These are phyloP conservation scores for Oncorhynchus gorbuscha DNA, from an alignment of 2,113 vertebrate species.

Conservation along the genomic window DNA sequence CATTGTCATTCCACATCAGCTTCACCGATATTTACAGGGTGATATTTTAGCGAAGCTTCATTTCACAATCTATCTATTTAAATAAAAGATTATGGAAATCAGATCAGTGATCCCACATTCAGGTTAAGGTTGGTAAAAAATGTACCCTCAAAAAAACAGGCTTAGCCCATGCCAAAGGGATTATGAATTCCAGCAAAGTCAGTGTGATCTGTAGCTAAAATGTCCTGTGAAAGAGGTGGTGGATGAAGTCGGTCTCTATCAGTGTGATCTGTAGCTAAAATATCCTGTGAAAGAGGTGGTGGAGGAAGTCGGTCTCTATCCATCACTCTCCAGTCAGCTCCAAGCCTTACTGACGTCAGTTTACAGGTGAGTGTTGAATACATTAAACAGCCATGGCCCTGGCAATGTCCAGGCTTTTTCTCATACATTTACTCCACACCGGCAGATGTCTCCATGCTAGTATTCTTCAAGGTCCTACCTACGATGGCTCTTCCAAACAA, in stretches of 20 bases:
- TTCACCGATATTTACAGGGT: not conserved
- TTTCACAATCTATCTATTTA: not conserved
- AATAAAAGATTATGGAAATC: not conserved
- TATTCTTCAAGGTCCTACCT: not conserved
- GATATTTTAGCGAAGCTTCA: not conserved
- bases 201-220: not conserved
- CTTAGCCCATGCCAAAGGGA: not conserved
- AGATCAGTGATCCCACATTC: not conserved
- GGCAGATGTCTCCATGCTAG: not conserved
- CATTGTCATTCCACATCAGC: not conserved
- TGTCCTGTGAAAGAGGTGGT: not conserved
- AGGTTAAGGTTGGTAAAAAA: not conserved
- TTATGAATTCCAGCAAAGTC: constrained; percentile 2
- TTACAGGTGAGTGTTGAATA: not conserved
- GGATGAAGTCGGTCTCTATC: not conserved
- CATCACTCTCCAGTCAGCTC: not conserved
- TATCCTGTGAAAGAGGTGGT: not conserved
- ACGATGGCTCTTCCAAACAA: no score
- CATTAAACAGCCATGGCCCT: not conserved
- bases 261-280: not conserved
- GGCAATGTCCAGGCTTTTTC: not conserved
- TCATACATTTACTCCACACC: not conserved
- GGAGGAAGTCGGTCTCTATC: constrained; percentile 1
- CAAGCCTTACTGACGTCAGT: not conserved
- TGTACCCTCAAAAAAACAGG: not conserved